Conservation (phyloP, 2,888 invertebrate species). For the Stegophylla sp. region DNA sequence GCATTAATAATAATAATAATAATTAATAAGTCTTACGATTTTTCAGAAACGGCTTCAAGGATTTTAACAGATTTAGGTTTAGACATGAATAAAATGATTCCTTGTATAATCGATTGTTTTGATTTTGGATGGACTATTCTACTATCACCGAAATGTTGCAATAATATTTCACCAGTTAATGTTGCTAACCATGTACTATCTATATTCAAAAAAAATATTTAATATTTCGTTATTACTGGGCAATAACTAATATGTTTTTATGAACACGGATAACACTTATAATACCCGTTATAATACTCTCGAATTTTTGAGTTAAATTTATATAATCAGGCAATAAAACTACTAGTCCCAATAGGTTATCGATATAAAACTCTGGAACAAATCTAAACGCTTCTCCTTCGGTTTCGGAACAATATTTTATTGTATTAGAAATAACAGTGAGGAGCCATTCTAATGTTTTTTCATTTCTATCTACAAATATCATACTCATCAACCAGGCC, state of each 20-base stretch:
- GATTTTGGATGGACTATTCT: slow-evolving; percentile 42
- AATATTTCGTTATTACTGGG: not conserved
- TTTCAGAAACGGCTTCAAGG: slow-evolving; percentile 6
- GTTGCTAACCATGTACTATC: slow-evolving; percentile 24
- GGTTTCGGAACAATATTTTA: slow-evolving; percentile 25
- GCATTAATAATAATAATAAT: not conserved
- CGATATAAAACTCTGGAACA: slow-evolving; percentile 42
- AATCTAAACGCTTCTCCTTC: slow-evolving; percentile 41
- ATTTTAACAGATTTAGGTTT: slow-evolving; percentile 10
- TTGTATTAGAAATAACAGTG: not conserved
- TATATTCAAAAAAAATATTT: slow-evolving; percentile 7
- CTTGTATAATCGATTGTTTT: slow-evolving; percentile 24
- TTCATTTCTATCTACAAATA: slow-evolving; percentile 25
- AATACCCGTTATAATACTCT: slow-evolving; percentile 35
- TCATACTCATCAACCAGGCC: slow-evolving; percentile 34
- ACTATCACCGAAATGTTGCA: slow-evolving; percentile 15
- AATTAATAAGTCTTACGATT: slow-evolving; percentile 2
- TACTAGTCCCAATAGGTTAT: not conserved
- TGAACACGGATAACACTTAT: no score
- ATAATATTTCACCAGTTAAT: slow-evolving; percentile 31
- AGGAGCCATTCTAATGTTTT: slow-evolving; percentile 35
- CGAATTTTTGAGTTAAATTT: not conserved
- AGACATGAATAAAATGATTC: slow-evolving; percentile 18
- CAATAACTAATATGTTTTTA: no score
- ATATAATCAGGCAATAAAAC: slow-evolving; percentile 34